A percentile compares a stretch with the other conserved stretches of the same genome.
phyloP scores from a whole-genome alignment of 2,797 vertebrate genomes.

The Erpetoichthys calabaricus region DNA sequence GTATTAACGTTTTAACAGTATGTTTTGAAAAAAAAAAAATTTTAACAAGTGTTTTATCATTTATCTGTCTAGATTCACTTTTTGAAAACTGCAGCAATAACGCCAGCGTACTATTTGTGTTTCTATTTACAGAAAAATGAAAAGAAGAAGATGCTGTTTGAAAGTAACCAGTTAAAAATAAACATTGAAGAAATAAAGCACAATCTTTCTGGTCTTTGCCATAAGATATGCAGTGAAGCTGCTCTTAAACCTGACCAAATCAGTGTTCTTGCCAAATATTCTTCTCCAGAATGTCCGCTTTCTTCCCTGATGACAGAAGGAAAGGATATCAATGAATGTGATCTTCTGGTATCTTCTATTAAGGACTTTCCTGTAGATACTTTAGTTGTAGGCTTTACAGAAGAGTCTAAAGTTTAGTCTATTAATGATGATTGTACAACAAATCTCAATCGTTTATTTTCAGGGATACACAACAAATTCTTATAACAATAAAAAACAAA shows the following conservation, averaged over 20 bases:
- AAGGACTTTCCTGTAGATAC: slow-evolving; percentile 26
- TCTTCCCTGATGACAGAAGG: slow-evolving; percentile 42
- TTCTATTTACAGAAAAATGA: slow-evolving; percentile 59
- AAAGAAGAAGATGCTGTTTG: slow-evolving; percentile 72
- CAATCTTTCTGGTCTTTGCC: slow-evolving; percentile 71
- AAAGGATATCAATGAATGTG: slow-evolving; percentile 23
- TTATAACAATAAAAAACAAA: no score
- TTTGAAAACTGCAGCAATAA: neutral
- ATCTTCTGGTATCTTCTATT: slow-evolving; percentile 19
- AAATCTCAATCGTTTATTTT: no score
- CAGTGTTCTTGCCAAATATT: slow-evolving; percentile 69
- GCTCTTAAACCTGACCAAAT: slow-evolving; percentile 65
- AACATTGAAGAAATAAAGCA: slow-evolving; percentile 73
- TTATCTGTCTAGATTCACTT: neutral
- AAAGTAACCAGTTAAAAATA: slow-evolving; percentile 67
- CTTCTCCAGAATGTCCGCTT: slow-evolving; percentile 60
- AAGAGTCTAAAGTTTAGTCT: neutral
- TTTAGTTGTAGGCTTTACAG: slow-evolving; percentile 19
- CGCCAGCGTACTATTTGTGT: neutral
- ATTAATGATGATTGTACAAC: no score
- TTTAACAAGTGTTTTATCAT: no score
- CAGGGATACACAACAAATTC: no score
- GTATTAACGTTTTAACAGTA: no score
- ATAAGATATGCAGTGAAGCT: slow-evolving; percentile 63
- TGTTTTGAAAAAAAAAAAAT: no score